Evolutionary conservation across 2,113 vertebrate species (phyloP).

Genomic region (Oncorhynchus kisutch): DNA sequence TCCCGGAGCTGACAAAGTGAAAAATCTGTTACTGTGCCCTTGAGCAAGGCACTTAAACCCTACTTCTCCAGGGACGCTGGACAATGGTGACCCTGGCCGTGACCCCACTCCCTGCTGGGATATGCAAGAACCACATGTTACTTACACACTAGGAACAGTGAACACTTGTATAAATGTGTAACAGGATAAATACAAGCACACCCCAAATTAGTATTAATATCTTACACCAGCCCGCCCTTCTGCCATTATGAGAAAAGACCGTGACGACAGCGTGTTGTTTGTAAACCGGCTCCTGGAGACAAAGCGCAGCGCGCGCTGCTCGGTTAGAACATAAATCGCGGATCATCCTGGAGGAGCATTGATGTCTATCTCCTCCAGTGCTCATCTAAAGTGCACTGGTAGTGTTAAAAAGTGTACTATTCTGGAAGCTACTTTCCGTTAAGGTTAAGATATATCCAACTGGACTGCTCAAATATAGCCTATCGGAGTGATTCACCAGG

Average conservation of each 20-base stretch:
- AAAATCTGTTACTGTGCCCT: no score
- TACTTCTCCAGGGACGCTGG: no score
- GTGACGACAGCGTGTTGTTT: conserved; percentile 59
- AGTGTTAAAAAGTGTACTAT: background rate
- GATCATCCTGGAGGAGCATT: background rate
- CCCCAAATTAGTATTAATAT: background rate
- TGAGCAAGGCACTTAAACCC: no score
- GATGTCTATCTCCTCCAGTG: background rate
- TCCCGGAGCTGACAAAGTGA: no score
- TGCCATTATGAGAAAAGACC: conserved; percentile 36
- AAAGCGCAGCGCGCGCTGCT: conserved; percentile 34
- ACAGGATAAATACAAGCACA: background rate
- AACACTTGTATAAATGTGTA: no score
- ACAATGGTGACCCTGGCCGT: no score
- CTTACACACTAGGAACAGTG: no score
- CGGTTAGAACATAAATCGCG: conserved; percentile 36
- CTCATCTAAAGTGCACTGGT: background rate
- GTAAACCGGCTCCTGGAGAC: conserved; percentile 37
- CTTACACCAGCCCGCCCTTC: background rate
- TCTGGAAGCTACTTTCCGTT: background rate
- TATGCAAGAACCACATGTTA: no score
- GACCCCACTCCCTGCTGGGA: no score
- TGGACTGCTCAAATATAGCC: no score
- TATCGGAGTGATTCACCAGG: no score
- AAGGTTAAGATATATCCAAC: no score